Percentiles rank a stretch among this genome's conserved stretches.
Conservation (phyloP, 1,140 invertebrate species). For the Drosophila insularis region DNA sequence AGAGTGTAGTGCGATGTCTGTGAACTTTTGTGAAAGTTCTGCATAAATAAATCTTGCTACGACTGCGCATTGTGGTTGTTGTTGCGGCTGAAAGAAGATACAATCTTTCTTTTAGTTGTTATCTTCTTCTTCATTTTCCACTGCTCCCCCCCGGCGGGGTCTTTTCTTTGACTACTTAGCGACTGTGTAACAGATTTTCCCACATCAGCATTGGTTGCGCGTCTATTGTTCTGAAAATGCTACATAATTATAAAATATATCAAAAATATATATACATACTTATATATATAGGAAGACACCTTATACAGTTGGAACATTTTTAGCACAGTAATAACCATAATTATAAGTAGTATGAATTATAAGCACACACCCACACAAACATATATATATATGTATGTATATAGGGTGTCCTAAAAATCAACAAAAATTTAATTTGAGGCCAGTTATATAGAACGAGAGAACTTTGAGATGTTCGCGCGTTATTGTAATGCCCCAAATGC, state of each 20-base stretch:
- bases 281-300: neutral
- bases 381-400: neutral
- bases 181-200: constrained; percentile 43
- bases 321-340: constrained; percentile 29
- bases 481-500: no score
- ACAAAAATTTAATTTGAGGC: neutral
- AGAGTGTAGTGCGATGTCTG: constrained; percentile 26
- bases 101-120: constrained; percentile 19
- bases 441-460: neutral
- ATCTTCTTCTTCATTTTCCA: neutral
- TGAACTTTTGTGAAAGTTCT: constrained; percentile 78
- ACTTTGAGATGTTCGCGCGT: neutral
- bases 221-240: constrained; percentile 52
- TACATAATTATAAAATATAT: constrained; percentile 15
- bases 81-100: neutral
- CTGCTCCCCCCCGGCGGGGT: neutral
- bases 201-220: constrained; percentile 40
- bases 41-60: constrained; percentile 61
- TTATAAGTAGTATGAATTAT: constrained; percentile 38
- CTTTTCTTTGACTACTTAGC: constrained; percentile 59
- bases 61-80: constrained; percentile 19
- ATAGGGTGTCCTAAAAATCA: neutral
- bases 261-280: neutral
- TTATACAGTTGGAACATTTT: constrained; percentile 7
- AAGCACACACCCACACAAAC: constrained; percentile 12